These are phyloP conservation scores for Stenchaetothrips biformis DNA, from an alignment of 2,888 invertebrate species.

Conservation along the genomic window DNA sequence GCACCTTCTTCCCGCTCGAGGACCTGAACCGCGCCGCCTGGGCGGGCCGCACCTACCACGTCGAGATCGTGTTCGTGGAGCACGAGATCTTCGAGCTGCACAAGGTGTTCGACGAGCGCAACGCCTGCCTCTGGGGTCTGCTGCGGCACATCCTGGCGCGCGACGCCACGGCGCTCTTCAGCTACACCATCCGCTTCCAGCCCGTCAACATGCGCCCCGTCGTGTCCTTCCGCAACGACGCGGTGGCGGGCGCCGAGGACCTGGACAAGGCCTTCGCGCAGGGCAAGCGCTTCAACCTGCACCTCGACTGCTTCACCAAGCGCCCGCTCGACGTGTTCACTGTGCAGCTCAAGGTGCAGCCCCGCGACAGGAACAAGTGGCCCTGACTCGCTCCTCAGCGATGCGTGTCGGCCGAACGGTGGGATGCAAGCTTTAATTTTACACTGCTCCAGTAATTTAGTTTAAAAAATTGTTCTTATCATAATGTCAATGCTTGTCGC, in stretches of 20 bases:
- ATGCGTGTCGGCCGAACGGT: too few relatives aligned
- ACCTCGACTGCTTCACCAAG: conserved; percentile 21
- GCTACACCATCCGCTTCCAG: conserved; percentile 22
- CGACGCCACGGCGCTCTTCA: conserved; percentile 4
- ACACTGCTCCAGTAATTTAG: too few relatives aligned
- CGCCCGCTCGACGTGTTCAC: background rate
- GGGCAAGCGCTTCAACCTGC: conserved; percentile 5
- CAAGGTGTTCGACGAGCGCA: conserved; percentile 20
- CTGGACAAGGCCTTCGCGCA: conserved; percentile 10
- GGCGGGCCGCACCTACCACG: conserved; percentile 11
- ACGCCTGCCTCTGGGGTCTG: background rate
- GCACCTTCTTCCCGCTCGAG: conserved; percentile 22
- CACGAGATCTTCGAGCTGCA: conserved; percentile 19
- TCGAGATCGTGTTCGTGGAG: conserved; percentile 20
- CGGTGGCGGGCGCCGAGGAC: background rate
- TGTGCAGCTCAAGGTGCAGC: conserved; percentile 15
- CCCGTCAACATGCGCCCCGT: background rate
- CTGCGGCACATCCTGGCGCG: conserved; percentile 17
- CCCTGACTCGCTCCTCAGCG: conserved; percentile 2
- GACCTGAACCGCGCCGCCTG: background rate
- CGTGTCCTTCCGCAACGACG: conserved; percentile 17
- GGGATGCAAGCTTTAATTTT: too few relatives aligned
- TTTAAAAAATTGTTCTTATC: too few relatives aligned
- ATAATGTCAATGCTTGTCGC: too few relatives aligned
- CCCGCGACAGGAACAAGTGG: background rate